Conservation (phyloP, 2,888 invertebrate species). For the Neuroscelio doddi region DNA sequence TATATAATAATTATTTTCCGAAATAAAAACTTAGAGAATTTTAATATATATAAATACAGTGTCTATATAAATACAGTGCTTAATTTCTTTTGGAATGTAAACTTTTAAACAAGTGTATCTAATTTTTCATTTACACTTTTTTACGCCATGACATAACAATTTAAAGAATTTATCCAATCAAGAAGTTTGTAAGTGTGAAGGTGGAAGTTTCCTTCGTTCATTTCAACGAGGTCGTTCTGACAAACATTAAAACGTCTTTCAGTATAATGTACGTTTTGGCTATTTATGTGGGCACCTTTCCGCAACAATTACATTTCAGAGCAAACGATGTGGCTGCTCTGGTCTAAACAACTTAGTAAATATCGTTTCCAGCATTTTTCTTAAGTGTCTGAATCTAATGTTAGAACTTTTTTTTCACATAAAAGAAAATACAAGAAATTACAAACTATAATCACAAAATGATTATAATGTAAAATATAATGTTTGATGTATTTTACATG, state of each 20-base stretch:
- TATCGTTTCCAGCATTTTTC: conserved; percentile 1
- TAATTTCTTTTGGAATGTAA: conserved; percentile 2
- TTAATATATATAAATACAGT: too few relatives aligned
- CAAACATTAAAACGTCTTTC: conserved; percentile 9
- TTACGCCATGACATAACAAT: background rate
- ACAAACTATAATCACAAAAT: too few relatives aligned
- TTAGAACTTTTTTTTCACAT: background rate
- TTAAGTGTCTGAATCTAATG: conserved; percentile 1
- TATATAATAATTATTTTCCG: too few relatives aligned
- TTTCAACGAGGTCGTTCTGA: conserved; percentile 16
- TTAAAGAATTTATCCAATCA: conserved; percentile 16
- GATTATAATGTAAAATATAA: too few relatives aligned
- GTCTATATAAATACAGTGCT: background rate
- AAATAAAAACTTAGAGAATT: too few relatives aligned
- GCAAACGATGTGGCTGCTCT: conserved; percentile 20
- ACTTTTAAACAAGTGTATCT: background rate
- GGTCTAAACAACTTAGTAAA: conserved; percentile 2
- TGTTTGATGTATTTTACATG: too few relatives aligned
- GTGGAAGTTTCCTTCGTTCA: conserved; percentile 11
- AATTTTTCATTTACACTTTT: background rate
- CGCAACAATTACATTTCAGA: conserved; percentile 27
- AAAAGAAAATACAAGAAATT: background rate
- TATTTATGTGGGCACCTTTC: conserved; percentile 13
- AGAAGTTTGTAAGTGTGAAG: conserved; percentile 10
- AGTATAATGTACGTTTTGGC: conserved; percentile 11